Evolutionary conservation across 2,113 vertebrate genomes (phyloP).

Genomic region (Phylloscopus trochilus): DNA sequence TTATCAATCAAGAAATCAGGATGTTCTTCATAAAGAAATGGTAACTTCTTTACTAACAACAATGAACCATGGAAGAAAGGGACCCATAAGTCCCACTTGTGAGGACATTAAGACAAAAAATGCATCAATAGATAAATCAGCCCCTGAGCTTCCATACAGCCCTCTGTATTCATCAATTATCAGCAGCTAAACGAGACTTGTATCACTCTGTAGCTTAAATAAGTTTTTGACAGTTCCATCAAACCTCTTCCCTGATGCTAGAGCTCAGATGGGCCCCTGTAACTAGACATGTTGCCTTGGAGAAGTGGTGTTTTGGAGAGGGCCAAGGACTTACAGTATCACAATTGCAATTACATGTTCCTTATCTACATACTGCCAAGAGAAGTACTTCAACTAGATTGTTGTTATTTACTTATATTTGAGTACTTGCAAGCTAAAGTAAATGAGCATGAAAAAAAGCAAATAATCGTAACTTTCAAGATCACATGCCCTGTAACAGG

Average conservation of each 20-base stretch:
- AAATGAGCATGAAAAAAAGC: not conserved
- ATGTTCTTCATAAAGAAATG: not conserved
- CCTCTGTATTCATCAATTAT: not conserved
- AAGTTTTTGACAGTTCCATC: not conserved
- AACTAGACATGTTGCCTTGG: not conserved
- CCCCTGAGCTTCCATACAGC: not conserved
- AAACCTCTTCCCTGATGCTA: not conserved
- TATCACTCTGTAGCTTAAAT: not conserved
- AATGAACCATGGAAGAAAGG: not conserved
- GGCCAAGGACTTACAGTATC: not conserved
- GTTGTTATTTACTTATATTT: not conserved
- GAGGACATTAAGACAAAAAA: not conserved
- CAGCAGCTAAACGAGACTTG: not conserved
- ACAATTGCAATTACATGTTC: not conserved
- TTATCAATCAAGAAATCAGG: not conserved
- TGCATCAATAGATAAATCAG: not conserved
- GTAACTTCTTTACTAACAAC: not conserved
- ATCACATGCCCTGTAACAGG: not conserved
- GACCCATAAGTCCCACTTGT: not conserved
- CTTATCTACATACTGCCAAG: not conserved
- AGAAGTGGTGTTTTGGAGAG: not conserved
- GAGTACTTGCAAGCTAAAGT: not conserved
- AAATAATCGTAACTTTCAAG: not conserved
- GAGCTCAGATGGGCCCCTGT: not conserved
- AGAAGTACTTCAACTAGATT: not conserved